Conservation (phyloP, 2,113 vertebrate genomes). For the Myrmecobius fasciatus region DNA sequence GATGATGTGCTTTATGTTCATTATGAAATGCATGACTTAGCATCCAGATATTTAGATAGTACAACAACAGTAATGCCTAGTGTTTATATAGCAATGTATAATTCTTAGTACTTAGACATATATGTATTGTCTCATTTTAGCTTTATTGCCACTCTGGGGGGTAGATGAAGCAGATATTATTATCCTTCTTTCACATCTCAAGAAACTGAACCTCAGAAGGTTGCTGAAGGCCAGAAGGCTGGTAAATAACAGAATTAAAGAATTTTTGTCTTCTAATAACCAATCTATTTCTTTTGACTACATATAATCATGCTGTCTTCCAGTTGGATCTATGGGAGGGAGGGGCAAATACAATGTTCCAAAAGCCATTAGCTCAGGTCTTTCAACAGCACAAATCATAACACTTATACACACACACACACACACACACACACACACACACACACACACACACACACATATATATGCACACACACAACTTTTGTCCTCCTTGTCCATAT, state of each 20-base stretch:
- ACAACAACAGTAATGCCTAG: not conserved
- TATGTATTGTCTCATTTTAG: not conserved
- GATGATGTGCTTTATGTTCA: slow-evolving; percentile 56
- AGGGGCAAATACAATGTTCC: not conserved
- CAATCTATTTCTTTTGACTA: not conserved
- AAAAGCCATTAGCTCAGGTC: not conserved
- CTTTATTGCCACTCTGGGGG: not conserved
- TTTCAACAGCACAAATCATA: not conserved
- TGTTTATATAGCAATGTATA: not conserved
- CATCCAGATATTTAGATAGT: not conserved
- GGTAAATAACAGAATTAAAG: not conserved
- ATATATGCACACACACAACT: not conserved
- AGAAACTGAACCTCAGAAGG: not conserved
- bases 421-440: no score
- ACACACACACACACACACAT: no score
- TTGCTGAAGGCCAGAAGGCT: not conserved
- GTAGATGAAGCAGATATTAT: not conserved
- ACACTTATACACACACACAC: not conserved
- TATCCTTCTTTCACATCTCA: not conserved
- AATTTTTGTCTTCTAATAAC: not conserved
- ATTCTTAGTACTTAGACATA: not conserved
- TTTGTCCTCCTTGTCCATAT: not conserved
- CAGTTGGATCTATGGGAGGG: not conserved
- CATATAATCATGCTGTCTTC: not conserved
- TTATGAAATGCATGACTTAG: not conserved